These are phyloP conservation scores for Rhodeus uyekii DNA, from an alignment of 2,797 vertebrate species.

Conservation along the genomic window DNA sequence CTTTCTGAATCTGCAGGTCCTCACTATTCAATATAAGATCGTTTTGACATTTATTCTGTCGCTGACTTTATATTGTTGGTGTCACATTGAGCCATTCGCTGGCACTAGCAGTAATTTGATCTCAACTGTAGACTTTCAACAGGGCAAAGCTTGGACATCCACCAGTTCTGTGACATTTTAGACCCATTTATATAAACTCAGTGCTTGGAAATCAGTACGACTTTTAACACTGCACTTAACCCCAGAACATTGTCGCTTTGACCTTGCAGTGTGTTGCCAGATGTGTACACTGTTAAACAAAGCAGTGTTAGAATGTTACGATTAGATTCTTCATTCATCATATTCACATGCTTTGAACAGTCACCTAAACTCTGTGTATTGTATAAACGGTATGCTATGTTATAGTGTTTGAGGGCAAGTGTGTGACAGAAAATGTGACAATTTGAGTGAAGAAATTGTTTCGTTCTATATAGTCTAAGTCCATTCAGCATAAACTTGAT, in stretches of 20 bases:
- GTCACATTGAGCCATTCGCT: not conserved
- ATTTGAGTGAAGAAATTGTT: no score
- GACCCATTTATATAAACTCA: not conserved
- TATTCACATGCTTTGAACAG: no score
- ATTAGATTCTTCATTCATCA: no score
- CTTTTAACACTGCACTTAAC: not conserved
- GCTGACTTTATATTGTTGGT: not conserved
- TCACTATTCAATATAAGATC: not conserved
- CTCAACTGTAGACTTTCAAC: not conserved
- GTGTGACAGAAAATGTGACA: no score
- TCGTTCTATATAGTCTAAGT: no score
- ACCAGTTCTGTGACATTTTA: not conserved
- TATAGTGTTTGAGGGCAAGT: no score
- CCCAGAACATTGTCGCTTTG: not conserved
- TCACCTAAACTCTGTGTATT: no score
- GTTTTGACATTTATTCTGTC: not conserved
- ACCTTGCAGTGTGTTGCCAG: no score
- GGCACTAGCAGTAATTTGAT: not conserved
- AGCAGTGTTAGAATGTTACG: no score
- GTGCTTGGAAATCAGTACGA: not conserved
- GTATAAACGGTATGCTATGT: no score
- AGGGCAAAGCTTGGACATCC: not conserved
- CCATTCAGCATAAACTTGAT: no score
- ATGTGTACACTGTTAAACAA: no score
- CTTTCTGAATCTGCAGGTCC: slow-evolving; percentile 9